These are phyloP conservation scores for Leucopsar rothschildi DNA, from an alignment of 2,113 vertebrate genomes.

Conservation along the genomic window DNA sequence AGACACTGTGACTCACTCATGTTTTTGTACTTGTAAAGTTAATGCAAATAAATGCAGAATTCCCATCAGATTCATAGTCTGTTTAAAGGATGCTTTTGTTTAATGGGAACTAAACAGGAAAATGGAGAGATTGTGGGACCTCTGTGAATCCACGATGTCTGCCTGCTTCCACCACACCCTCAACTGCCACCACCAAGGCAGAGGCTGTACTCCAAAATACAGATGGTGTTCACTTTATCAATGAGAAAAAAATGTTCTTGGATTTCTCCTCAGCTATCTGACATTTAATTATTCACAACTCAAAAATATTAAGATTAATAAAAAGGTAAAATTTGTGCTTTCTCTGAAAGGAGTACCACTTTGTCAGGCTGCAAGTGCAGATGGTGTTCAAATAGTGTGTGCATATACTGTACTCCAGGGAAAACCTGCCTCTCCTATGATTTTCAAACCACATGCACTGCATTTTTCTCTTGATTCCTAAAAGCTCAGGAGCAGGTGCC, in stretches of 20 bases:
- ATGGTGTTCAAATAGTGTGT: accelerated
- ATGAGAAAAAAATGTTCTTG: neutral
- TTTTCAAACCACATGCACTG: neutral
- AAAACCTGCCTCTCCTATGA: neutral
- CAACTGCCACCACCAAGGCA: neutral
- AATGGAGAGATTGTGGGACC: neutral
- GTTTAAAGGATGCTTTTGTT: neutral
- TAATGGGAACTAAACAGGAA: neutral
- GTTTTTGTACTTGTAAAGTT: neutral
- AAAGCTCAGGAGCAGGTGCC: neutral
- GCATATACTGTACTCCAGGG: neutral
- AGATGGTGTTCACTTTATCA: neutral
- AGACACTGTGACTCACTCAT: neutral
- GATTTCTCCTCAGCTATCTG: neutral
- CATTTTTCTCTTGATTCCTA: neutral
- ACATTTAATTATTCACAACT: neutral
- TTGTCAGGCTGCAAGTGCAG: neutral
- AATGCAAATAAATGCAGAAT: conserved; percentile 1
- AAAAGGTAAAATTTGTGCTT: neutral
- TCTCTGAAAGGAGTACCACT: neutral
- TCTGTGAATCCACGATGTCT: neutral
- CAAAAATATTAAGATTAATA: neutral
- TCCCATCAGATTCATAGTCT: neutral
- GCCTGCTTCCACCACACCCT: neutral
- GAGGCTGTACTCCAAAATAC: neutral